Conservation (phyloP, 2,797 vertebrate species). For the Acanthis flammea region DNA sequence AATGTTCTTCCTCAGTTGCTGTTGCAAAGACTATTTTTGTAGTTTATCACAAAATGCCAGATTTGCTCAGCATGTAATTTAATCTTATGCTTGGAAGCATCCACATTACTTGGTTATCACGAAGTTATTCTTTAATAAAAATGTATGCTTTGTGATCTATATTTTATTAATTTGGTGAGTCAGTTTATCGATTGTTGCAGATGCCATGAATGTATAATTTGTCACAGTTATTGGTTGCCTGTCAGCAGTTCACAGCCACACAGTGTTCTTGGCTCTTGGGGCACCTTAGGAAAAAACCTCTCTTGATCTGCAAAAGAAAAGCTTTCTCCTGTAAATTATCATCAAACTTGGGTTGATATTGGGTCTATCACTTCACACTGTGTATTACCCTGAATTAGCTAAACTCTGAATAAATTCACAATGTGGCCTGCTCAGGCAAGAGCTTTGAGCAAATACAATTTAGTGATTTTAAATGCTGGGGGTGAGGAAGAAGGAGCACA, state of each 20-base stretch:
- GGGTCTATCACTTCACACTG: not conserved
- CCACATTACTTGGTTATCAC: constrained; percentile 69
- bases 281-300: not conserved
- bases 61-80: constrained; percentile 75
- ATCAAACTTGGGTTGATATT: not conserved
- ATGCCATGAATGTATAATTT: constrained; percentile 53
- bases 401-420: not conserved
- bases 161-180: constrained; percentile 71
- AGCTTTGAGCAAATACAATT: not conserved
- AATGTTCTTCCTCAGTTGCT: constrained; percentile 37
- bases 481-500: not conserved
- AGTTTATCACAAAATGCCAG: constrained; percentile 75
- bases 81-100: constrained; percentile 75
- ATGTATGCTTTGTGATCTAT: constrained; percentile 66
- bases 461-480: not conserved
- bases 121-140: constrained; percentile 73
- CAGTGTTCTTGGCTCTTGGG: constrained; percentile 12
- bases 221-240: constrained; percentile 60
- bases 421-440: not conserved
- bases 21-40: constrained; percentile 47
- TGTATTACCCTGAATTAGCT: not conserved
- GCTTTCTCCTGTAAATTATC: not conserved
- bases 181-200: constrained; percentile 61
- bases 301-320: constrained; percentile 10
- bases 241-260: not conserved